Conservation (phyloP, 2,113 vertebrate genomes). For the Salminus brasiliensis region DNA sequence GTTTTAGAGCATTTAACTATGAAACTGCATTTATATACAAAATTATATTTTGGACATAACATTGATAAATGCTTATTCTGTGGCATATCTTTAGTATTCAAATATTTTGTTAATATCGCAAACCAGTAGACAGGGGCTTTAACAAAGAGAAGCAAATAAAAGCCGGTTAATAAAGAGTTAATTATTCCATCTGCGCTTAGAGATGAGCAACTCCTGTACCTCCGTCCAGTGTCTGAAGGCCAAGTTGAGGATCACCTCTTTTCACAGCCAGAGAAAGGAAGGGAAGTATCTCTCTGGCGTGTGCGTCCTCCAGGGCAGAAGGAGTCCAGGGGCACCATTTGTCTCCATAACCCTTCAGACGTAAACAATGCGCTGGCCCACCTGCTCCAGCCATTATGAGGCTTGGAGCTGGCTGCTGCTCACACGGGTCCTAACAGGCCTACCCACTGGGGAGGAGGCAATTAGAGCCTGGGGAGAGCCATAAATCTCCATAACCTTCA, state of each 20-base stretch:
- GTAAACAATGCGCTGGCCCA: slow-evolving; percentile 68
- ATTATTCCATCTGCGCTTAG: background rate
- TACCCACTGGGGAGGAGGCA: slow-evolving; percentile 76
- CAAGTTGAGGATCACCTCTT: slow-evolving; percentile 70
- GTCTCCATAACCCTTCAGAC: slow-evolving; percentile 75
- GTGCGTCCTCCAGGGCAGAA: slow-evolving; percentile 49
- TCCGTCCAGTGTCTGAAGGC: slow-evolving; percentile 57
- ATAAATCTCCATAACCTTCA: slow-evolving; percentile 86
- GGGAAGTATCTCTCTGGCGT: slow-evolving; percentile 9
- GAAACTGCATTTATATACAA: no score
- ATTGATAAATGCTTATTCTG: no score
- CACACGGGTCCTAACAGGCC: slow-evolving; percentile 67
- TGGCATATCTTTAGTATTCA: no score
- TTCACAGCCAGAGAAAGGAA: slow-evolving; percentile 37
- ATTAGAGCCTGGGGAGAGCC: slow-evolving; percentile 71
- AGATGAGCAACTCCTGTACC: background rate
- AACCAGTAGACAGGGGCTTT: no score
- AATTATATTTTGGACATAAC: no score
- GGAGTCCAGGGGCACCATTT: slow-evolving; percentile 69
- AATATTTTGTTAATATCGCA: no score
- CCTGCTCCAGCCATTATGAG: slow-evolving; percentile 70
- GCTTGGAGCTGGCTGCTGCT: slow-evolving; percentile 56
- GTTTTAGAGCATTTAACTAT: no score
- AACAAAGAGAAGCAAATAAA: no score
- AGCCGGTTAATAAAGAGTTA: no score